A percentile compares a stretch with the other conserved stretches of the same genome.
Conservation (phyloP, 1,140 invertebrate species). For the Camponotus floridanus region DNA sequence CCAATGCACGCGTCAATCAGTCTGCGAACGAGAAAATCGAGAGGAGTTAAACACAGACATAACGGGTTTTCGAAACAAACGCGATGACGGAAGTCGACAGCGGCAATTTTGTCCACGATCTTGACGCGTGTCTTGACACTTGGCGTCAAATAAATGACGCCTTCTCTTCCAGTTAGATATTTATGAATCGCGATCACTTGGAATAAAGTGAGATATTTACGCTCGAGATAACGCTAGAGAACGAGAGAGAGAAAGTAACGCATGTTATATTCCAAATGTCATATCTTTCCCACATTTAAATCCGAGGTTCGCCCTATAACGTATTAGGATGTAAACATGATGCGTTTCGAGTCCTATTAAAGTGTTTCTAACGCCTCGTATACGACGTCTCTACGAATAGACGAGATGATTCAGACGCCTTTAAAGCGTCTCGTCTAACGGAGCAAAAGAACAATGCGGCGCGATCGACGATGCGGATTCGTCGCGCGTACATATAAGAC, state of each 20-base stretch:
- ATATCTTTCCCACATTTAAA: neutral
- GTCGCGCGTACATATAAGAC: neutral
- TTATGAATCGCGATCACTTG: constrained; percentile 15
- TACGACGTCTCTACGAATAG: constrained; percentile 62
- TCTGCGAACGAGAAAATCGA: constrained; percentile 27
- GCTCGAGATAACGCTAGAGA: neutral
- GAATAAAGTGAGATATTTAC: neutral
- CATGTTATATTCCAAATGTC: neutral
- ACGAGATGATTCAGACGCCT: constrained; percentile 61
- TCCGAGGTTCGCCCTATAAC: neutral
- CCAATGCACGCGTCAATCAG: constrained; percentile 33
- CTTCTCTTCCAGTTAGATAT: neutral
- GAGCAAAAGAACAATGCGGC: constrained; percentile 59
- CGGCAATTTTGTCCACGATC: constrained; percentile 16
- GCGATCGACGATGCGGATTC: constrained; percentile 9
- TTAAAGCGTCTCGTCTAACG: constrained; percentile 17
- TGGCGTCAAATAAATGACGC: neutral
- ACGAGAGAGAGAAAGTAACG: neutral
- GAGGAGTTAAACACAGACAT: neutral
- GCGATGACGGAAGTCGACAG: neutral
- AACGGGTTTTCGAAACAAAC: constrained; percentile 13
- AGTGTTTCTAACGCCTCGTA: neutral
- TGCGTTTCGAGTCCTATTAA: neutral
- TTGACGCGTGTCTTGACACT: neutral
- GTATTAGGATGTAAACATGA: neutral